Evolutionary conservation across 2,113 vertebrate genomes (phyloP).

Genomic region (Hyaena hyaena): DNA sequence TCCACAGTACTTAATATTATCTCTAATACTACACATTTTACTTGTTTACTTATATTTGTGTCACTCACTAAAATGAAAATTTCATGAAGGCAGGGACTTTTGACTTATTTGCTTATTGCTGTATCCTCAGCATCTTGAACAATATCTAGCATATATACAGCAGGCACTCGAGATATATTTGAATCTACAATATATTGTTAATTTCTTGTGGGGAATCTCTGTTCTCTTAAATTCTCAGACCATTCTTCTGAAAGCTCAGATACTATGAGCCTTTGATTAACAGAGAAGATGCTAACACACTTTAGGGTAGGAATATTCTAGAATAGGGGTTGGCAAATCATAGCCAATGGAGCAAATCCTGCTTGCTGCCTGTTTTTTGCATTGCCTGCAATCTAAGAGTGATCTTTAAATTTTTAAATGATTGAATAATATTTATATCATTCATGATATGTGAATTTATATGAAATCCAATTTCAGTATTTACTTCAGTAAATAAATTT

Average conservation of each 20-base stretch:
- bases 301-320: background rate
- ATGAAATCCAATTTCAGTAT: constrained; percentile 13
- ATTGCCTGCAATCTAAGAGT: background rate
- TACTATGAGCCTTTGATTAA: background rate
- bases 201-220: background rate
- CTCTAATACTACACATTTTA: background rate
- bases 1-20: background rate
- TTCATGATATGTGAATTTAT: background rate
- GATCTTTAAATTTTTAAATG: constrained; percentile 8
- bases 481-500: background rate
- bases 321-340: background rate
- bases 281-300: background rate
- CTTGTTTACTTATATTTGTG: background rate
- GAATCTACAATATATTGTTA: background rate
- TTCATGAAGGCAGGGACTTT: background rate
- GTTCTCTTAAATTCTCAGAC: constrained; percentile 57
- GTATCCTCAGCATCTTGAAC: background rate
- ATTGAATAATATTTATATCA: constrained; percentile 1
- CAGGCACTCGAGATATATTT: background rate
- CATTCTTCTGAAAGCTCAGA: constrained; percentile 49
- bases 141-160: background rate
- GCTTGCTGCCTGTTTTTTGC: background rate
- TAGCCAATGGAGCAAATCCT: background rate
- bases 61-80: background rate
- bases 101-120: constrained; percentile 17